phyloP scores from a whole-genome alignment of 2,113 vertebrate genomes.

The Microcebus tavaratra region DNA sequence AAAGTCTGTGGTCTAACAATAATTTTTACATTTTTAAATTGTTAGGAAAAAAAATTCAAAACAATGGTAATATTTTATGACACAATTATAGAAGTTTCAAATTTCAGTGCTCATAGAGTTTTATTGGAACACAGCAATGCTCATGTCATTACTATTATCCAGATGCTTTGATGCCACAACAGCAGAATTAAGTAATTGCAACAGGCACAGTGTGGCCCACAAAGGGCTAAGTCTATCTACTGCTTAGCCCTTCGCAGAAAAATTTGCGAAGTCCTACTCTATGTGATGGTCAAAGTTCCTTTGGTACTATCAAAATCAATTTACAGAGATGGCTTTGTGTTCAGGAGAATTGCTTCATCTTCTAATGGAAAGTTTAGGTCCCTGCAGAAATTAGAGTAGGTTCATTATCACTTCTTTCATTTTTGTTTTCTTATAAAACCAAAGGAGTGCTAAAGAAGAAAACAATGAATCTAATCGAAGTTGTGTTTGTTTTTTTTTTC shows the following conservation, averaged over 20 bases:
- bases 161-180: background rate
- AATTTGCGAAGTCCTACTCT: background rate
- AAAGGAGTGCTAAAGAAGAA: background rate
- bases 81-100: background rate
- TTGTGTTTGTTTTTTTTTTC: background rate
- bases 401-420: background rate
- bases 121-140: background rate
- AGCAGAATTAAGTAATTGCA: background rate
- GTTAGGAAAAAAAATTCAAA: background rate
- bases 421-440: background rate
- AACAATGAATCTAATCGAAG: background rate
- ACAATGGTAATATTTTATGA: background rate
- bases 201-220: background rate
- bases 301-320: background rate
- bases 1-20: background rate
- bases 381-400: background rate
- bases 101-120: background rate
- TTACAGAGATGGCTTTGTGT: background rate
- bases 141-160: background rate
- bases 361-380: background rate
- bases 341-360: background rate
- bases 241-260: background rate
- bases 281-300: background rate
- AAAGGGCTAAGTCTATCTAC: background rate
- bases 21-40: background rate